Evolutionary conservation across 2,888 invertebrate species (phyloP).

Genomic region (Macropis europaea): DNA sequence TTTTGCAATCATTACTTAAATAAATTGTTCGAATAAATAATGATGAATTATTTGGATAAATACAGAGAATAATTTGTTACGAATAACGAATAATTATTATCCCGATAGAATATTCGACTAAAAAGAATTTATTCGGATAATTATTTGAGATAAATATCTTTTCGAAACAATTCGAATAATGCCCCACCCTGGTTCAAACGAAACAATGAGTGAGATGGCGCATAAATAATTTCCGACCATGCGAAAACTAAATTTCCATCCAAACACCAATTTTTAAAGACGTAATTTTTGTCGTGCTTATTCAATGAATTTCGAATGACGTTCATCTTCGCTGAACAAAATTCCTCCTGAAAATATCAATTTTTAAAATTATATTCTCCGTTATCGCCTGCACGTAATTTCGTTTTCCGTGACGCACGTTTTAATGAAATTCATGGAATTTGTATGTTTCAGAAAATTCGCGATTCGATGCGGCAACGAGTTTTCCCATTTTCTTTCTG

Average conservation of each 20-base stretch:
- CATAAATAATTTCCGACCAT: too few species aligned
- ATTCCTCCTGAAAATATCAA: constrained; percentile 14
- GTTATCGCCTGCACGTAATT: constrained; percentile 4
- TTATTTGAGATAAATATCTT: too few species aligned
- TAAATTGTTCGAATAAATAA: too few species aligned
- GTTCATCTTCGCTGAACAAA: not conserved
- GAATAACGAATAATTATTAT: too few species aligned
- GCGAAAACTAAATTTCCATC: not conserved
- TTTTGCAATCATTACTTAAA: too few species aligned
- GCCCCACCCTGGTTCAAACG: too few species aligned
- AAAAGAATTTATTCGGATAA: too few species aligned
- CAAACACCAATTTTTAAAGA: not conserved
- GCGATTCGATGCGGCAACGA: not conserved
- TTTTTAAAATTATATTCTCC: constrained; percentile 38
- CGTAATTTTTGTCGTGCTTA: constrained; percentile 10
- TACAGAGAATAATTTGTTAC: too few species aligned
- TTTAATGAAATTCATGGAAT: not conserved
- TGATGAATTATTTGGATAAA: too few species aligned
- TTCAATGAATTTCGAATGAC: constrained; percentile 29
- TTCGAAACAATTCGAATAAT: too few species aligned
- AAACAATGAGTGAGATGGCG: too few species aligned
- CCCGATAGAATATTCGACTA: too few species aligned
- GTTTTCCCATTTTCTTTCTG: not conserved
- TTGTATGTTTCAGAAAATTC: constrained; percentile 5
- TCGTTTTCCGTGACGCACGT: not conserved